Evolutionary conservation across 2,888 invertebrate genomes (phyloP).

Genomic region (Onthophagus sagittarius): DNA sequence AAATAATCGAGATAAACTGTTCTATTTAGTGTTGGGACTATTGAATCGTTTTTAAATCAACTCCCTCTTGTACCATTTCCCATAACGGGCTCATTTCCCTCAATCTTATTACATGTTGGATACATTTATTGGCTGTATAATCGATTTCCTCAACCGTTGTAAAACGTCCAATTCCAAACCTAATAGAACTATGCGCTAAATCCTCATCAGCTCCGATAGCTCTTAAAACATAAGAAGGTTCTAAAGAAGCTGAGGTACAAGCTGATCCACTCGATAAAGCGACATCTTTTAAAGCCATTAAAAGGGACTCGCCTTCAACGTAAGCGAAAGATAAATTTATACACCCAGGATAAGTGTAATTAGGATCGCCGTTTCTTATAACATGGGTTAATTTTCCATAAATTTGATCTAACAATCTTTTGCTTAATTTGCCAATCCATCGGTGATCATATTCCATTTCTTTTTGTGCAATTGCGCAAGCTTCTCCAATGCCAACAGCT

Average conservation of each 20-base stretch:
- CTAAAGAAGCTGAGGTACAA: conserved; percentile 96
- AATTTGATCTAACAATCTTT: conserved; percentile 75
- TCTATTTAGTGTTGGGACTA: conserved; percentile 90
- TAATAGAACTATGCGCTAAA: conserved; percentile 97
- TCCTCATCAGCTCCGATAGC: conserved; percentile 99
- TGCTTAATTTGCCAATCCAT: conserved; percentile 75
- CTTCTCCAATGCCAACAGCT: conserved; percentile 81
- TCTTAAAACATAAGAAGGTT: conserved; percentile 96
- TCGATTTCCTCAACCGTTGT: conserved; percentile 94
- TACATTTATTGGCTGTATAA: conserved; percentile 89
- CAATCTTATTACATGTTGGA: conserved; percentile 81
- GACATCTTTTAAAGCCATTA: conserved; percentile 97
- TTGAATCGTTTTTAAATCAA: conserved; percentile 93
- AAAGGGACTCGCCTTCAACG: conserved; percentile 96
- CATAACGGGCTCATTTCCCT: conserved; percentile 98
- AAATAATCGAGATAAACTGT: not conserved
- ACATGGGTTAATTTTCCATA: conserved; percentile 75
- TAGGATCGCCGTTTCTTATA: conserved; percentile 89
- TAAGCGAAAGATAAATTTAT: conserved; percentile 97
- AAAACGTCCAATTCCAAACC: conserved; percentile 97
- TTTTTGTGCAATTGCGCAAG: conserved; percentile 71
- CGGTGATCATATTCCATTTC: conserved; percentile 91
- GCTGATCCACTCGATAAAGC: conserved; percentile 97
- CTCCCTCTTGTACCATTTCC: conserved; percentile 99
- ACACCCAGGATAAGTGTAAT: conserved; percentile 87